Conservation (phyloP, 2,113 vertebrate genomes). For the Patagioenas fasciata region DNA sequence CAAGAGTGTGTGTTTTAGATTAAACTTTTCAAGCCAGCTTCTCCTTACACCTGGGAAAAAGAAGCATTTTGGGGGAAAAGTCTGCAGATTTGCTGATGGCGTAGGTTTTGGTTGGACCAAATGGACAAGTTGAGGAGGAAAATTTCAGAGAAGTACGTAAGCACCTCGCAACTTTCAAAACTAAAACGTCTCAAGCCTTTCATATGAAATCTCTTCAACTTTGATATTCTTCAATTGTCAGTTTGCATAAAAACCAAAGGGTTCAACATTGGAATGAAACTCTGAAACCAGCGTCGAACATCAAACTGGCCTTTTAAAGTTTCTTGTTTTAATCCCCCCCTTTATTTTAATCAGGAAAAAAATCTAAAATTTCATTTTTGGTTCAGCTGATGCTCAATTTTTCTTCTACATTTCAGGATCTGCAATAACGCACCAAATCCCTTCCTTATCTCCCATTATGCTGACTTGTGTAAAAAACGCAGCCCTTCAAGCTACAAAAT, state of each 20-base stretch:
- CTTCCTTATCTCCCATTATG: conserved; percentile 17
- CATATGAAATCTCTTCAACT: not conserved
- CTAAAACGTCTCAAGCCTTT: not conserved
- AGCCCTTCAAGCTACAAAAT: conserved; percentile 45
- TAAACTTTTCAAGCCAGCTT: not conserved
- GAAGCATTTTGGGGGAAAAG: not conserved
- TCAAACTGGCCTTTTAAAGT: not conserved
- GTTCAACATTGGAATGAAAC: not conserved
- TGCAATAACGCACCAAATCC: conserved; percentile 36
- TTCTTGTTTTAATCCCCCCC: accelerated
- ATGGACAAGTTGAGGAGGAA: not conserved
- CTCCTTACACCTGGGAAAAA: not conserved
- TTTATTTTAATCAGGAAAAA: not conserved
- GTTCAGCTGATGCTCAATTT: not conserved
- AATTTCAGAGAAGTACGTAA: not conserved
- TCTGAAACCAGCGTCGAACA: not conserved
- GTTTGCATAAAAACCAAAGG: not conserved
- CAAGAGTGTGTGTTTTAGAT: not conserved
- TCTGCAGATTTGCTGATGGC: not conserved
- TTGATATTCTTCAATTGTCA: not conserved
- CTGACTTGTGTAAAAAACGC: conserved; percentile 21
- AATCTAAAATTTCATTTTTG: not conserved
- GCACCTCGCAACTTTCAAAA: not conserved
- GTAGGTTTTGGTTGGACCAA: not conserved
- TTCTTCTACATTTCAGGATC: conserved; percentile 14